phyloP scores from a whole-genome alignment of 1,140 invertebrate genomes.

The Drosophila parabipectinata region DNA sequence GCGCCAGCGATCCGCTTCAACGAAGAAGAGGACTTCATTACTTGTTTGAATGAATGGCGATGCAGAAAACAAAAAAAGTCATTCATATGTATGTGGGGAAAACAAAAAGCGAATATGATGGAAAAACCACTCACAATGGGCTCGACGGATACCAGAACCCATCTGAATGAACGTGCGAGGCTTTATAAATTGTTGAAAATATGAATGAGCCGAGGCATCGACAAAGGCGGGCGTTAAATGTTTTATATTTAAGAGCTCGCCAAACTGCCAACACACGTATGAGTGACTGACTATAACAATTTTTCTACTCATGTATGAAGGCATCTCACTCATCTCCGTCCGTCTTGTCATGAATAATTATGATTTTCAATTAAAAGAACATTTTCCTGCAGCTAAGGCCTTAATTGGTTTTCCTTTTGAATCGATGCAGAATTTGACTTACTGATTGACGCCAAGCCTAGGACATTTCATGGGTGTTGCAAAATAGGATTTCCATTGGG shows the following conservation, averaged over 20 bases:
- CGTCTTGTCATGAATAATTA: conserved; percentile 66
- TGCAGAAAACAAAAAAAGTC: conserved; percentile 15
- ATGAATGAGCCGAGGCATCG: conserved; percentile 66
- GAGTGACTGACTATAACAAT: conserved; percentile 38
- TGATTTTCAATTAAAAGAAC: conserved; percentile 75
- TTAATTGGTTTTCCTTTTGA: conserved; percentile 51
- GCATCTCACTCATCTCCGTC: conserved; percentile 1
- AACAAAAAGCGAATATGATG: conserved; percentile 58
- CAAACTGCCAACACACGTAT: conserved; percentile 48
- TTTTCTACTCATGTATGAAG: conserved; percentile 33
- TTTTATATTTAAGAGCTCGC: conserved; percentile 78
- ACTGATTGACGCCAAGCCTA: not conserved
- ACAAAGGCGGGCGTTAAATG: conserved; percentile 76
- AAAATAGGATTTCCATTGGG: conserved; percentile 55
- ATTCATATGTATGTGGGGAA: conserved; percentile 17
- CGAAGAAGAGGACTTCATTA: conserved; percentile 78
- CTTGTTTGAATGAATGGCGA: conserved; percentile 72
- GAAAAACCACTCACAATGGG: conserved; percentile 68
- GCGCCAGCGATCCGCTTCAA: conserved; percentile 28
- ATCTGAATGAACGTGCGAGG: conserved; percentile 36
- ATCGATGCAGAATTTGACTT: conserved; percentile 60
- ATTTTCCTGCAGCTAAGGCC: conserved; percentile 46
- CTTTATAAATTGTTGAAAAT: conserved; percentile 71
- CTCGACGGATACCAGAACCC: conserved; percentile 15
- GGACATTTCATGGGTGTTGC: too few relatives aligned